These are phyloP conservation scores for Leucoraja erinaceus DNA, from an alignment of 2,113 vertebrate species.

Conservation along the genomic window DNA sequence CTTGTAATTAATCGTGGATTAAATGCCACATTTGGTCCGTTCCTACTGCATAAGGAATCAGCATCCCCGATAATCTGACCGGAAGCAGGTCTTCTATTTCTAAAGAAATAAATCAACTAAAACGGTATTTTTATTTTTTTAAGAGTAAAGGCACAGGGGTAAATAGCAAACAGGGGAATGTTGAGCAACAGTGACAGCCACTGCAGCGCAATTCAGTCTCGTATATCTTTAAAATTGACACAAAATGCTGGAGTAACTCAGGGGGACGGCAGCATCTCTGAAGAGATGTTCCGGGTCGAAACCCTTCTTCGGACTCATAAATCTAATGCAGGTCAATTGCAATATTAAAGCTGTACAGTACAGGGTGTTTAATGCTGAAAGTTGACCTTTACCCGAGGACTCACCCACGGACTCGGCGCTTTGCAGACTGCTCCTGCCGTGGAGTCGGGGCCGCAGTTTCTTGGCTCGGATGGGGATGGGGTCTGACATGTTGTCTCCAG, in stretches of 20 bases:
- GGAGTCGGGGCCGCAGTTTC: conserved; percentile 8
- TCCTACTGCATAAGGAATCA: neutral
- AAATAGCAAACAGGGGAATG: neutral
- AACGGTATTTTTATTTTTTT: neutral
- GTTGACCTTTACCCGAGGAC: neutral
- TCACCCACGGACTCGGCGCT: neutral
- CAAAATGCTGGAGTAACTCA: too few relatives aligned
- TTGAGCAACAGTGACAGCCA: neutral
- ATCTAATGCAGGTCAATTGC: too few relatives aligned
- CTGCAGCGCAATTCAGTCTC: neutral
- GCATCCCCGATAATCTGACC: neutral
- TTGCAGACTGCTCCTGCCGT: conserved; percentile 12
- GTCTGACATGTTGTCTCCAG: neutral
- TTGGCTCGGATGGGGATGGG: neutral
- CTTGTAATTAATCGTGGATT: neutral
- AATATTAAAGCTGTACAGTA: too few relatives aligned
- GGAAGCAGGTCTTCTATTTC: neutral
- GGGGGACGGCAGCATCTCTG: too few relatives aligned
- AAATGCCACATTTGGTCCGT: neutral
- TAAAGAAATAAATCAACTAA: neutral
- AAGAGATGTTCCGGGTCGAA: too few relatives aligned
- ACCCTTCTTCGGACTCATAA: too few relatives aligned
- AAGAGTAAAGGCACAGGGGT: neutral
- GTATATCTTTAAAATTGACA: too few relatives aligned
- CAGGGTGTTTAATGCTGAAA: too few relatives aligned